phyloP scores from a whole-genome alignment of 2,888 invertebrate genomes.

The Aphodius sticticus region DNA sequence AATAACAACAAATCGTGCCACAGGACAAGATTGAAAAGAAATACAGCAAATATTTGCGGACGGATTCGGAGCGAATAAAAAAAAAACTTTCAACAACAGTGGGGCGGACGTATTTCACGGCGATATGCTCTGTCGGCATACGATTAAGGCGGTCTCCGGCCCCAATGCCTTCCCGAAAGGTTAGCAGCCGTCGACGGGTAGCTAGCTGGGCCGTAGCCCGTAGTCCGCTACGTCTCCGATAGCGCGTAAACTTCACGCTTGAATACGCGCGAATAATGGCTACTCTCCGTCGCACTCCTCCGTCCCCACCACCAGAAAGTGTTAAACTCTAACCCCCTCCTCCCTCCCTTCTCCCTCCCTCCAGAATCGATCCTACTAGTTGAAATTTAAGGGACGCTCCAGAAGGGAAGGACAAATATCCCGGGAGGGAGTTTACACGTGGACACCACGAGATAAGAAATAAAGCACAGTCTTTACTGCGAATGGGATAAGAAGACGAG shows the following conservation, averaged over 20 bases:
- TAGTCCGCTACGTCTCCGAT: not conserved
- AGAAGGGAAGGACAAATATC: not conserved
- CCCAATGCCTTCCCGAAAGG: not conserved
- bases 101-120: not conserved
- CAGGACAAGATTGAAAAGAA: not conserved
- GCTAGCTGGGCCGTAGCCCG: not conserved
- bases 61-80: not conserved
- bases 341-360: not conserved
- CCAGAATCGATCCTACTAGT: not conserved
- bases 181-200: not conserved
- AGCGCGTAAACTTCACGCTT: not conserved
- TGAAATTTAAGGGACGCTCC: not conserved
- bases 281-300: not conserved
- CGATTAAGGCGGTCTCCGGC: not conserved
- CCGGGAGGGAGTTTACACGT: not conserved
- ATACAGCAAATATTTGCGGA: not conserved
- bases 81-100: not conserved
- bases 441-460: not conserved
- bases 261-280: slow-evolving; percentile 4
- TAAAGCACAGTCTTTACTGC: not conserved
- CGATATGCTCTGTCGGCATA: not conserved
- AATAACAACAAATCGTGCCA: not conserved
- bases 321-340: not conserved
- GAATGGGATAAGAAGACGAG: not conserved
- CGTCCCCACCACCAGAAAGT: not conserved